These are phyloP conservation scores for Aphelocoma californica DNA, from an alignment of 2,797 vertebrate species.

Conservation along the genomic window DNA sequence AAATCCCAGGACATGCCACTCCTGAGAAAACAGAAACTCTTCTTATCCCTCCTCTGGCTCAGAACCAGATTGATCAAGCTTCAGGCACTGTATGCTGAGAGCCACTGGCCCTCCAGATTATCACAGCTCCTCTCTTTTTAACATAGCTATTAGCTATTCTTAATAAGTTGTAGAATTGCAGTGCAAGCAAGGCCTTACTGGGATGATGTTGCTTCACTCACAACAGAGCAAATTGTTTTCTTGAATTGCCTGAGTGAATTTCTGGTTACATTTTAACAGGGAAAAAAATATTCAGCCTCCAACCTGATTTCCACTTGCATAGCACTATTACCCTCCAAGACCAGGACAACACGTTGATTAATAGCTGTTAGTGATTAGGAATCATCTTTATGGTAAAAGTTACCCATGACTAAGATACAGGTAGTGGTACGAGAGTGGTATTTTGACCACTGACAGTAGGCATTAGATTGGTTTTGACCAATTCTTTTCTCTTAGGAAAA, in stretches of 20 bases:
- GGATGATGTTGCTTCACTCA: background rate
- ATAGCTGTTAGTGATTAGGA: background rate
- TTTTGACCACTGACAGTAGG: background rate
- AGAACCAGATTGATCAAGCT: slow-evolving; percentile 16
- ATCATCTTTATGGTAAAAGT: background rate
- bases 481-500: background rate
- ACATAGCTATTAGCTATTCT: background rate
- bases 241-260: background rate
- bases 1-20: background rate
- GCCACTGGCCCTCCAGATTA: background rate
- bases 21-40: background rate
- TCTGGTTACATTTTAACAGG: background rate
- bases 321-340: background rate
- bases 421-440: background rate
- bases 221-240: background rate
- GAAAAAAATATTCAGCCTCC: fast-evolving
- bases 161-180: background rate
- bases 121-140: background rate
- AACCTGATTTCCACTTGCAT: background rate
- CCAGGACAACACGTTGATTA: background rate
- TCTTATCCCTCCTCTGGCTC: background rate
- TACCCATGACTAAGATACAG: background rate
- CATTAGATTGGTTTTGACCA: background rate
- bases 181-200: background rate
- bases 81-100: background rate